Conservation (phyloP, 2,888 invertebrate species). For the Yponomeuta evonymella region DNA sequence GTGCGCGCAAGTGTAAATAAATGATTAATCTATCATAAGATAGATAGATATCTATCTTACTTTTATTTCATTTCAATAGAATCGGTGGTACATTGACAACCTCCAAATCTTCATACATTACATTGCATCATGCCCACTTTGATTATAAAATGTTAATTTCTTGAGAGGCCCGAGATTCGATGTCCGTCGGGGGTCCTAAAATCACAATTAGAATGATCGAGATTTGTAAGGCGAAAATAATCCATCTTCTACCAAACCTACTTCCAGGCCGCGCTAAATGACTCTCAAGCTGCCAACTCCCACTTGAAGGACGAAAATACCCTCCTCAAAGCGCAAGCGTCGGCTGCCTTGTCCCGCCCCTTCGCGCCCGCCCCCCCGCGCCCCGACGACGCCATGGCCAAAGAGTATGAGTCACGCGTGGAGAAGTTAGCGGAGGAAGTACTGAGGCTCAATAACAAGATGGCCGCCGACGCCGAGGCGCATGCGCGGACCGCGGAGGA, state of each 20-base stretch:
- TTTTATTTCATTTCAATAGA: too few species aligned
- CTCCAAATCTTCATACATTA: too few species aligned
- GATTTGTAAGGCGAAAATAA: too few species aligned
- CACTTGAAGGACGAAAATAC: slow-evolving; percentile 92
- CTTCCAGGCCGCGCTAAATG: slow-evolving; percentile 70
- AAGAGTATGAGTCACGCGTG: slow-evolving; percentile 11
- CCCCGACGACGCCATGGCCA: slow-evolving; percentile 26
- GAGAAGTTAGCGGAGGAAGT: background rate
- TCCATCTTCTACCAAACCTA: background rate
- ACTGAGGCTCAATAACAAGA: background rate
- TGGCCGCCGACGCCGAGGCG: background rate
- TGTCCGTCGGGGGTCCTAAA: too few species aligned
- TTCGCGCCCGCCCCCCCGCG: slow-evolving; percentile 19
- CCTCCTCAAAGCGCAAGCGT: slow-evolving; percentile 84
- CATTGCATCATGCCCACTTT: too few species aligned
- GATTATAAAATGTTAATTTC: too few species aligned
- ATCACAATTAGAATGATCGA: too few species aligned
- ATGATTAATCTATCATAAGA: too few species aligned
- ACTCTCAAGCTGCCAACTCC: slow-evolving; percentile 81
- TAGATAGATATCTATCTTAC: too few species aligned
- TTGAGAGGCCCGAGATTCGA: too few species aligned
- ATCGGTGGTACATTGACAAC: too few species aligned
- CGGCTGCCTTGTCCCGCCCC: slow-evolving; percentile 44
- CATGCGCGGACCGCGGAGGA: slow-evolving; percentile 52
- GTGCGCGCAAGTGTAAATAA: too few species aligned